Conservation (phyloP, 2,888 invertebrate genomes). For the Volucella zonaria region DNA sequence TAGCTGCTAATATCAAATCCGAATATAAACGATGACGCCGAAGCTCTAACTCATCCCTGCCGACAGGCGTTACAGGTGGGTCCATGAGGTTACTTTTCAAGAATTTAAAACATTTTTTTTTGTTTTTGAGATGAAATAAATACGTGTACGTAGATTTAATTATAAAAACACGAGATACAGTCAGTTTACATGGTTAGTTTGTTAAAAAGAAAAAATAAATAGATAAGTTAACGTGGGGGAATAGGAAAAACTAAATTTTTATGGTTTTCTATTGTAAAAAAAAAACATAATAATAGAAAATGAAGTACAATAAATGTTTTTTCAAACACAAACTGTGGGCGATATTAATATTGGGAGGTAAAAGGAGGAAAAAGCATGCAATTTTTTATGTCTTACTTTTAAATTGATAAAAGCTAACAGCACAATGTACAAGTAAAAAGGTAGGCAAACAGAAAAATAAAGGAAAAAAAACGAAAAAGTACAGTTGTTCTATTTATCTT, state of each 20-base stretch:
- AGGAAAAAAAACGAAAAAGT: conserved; percentile 10
- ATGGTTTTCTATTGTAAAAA: not conserved
- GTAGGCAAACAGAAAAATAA: not conserved
- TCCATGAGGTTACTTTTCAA: conserved; percentile 80
- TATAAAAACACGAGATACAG: conserved; percentile 20
- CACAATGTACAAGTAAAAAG: conserved; percentile 8
- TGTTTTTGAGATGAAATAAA: conserved; percentile 37
- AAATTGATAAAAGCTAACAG: conserved; percentile 21
- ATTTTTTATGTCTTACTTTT: conserved; percentile 1
- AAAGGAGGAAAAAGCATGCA: conserved; percentile 37
- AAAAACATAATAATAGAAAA: not conserved
- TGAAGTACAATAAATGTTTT: too few species aligned
- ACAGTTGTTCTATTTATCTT: conserved; percentile 63
- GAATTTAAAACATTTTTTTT: conserved; percentile 29
- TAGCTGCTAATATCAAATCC: conserved; percentile 89
- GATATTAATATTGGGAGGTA: not conserved
- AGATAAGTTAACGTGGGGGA: not conserved
- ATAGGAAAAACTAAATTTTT: not conserved
- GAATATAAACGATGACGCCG: conserved; percentile 90
- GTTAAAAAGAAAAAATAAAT: conserved; percentile 14
- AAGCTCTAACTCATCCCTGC: conserved; percentile 90
- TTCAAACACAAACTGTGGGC: too few species aligned
- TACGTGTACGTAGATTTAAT: conserved; percentile 29
- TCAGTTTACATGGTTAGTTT: conserved; percentile 18
- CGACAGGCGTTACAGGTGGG: conserved; percentile 89